phyloP scores from a whole-genome alignment of 1,140 invertebrate genomes.

The Caenorhabditis remanei region DNA sequence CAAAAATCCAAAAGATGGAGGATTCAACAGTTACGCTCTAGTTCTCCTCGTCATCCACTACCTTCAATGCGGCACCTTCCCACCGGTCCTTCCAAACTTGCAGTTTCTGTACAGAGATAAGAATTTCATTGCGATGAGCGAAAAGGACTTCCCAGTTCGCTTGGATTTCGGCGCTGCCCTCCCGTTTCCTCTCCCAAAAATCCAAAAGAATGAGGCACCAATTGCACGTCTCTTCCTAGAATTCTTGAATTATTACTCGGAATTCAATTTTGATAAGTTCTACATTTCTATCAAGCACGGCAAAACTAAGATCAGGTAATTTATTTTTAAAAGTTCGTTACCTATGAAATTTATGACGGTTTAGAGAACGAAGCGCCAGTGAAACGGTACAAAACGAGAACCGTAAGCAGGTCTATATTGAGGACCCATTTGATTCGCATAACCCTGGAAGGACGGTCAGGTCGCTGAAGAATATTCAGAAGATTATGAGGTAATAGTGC shows the following conservation, averaged over 20 bases:
- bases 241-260: constrained; percentile 2
- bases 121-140: background rate
- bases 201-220: background rate
- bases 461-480: background rate
- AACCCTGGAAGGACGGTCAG: constrained; percentile 38
- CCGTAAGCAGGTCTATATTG: background rate
- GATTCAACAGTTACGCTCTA: constrained; percentile 33
- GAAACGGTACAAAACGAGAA: background rate
- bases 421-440: constrained; percentile 30
- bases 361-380: background rate
- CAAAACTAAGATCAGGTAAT: no score
- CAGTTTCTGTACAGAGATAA: background rate
- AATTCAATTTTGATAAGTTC: background rate
- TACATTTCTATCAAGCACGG: background rate
- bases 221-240: background rate
- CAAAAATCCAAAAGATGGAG: constrained; percentile 36
- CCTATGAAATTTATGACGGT: no score
- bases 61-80: constrained; percentile 28
- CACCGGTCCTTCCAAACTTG: constrained; percentile 31
- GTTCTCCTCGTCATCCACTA: constrained; percentile 26
- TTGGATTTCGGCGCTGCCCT: background rate
- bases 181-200: background rate
- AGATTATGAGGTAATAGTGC: background rate
- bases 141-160: background rate
- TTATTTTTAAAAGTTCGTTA: no score